Conservation (phyloP, 2,797 vertebrate genomes). For the Silurus aristotelis region DNA sequence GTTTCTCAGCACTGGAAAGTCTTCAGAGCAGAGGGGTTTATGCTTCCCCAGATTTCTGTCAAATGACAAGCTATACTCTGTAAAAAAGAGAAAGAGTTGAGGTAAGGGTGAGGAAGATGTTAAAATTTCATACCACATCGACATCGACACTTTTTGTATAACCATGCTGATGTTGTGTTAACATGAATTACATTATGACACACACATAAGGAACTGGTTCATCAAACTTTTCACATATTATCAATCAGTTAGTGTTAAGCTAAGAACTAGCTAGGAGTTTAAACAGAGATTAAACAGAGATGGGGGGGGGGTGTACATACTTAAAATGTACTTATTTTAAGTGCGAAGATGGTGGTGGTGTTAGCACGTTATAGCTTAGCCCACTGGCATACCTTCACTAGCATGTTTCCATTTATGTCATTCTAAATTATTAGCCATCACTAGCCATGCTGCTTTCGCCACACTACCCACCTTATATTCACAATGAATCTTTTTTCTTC, state of each 20-base stretch:
- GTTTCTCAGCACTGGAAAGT: background rate
- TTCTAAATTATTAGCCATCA: background rate
- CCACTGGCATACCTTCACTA: background rate
- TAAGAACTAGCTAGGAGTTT: background rate
- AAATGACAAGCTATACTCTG: background rate
- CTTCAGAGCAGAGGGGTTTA: background rate
- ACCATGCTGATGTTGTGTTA: background rate
- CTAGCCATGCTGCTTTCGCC: background rate
- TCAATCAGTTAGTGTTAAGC: background rate
- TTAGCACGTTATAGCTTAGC: background rate
- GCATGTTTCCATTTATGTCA: background rate
- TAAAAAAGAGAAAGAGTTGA: background rate
- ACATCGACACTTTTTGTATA: background rate
- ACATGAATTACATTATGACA: background rate
- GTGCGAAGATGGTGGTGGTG: background rate
- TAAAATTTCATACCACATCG: no score
- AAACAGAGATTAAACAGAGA: background rate
- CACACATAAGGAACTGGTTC: background rate
- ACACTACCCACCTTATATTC: background rate
- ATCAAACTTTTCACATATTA: background rate
- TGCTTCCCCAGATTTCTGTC: background rate
- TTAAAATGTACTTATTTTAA: no score
- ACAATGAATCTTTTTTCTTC: background rate
- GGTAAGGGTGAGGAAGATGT: background rate
- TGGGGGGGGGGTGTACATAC: no score